phyloP scores from a whole-genome alignment of 2,797 vertebrate species.

The Cyprinella venusta region DNA sequence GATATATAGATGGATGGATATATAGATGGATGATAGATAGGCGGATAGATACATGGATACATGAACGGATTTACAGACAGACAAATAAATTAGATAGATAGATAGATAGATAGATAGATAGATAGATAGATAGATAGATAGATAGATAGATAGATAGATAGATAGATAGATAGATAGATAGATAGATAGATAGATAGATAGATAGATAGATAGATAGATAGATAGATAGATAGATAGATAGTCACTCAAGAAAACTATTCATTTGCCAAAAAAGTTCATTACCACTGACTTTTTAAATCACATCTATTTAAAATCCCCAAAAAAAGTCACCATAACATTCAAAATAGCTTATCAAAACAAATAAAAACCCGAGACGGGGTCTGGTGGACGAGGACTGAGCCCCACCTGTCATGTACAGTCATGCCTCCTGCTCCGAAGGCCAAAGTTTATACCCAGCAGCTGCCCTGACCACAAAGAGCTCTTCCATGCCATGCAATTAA shows the following conservation, averaged over 20 bases:
- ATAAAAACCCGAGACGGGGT: conserved; percentile 14
- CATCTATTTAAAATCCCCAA: neutral
- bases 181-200: too few species aligned
- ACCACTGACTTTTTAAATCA: neutral
- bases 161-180: too few species aligned
- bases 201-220: neutral
- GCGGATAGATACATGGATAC: too few species aligned
- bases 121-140: too few species aligned
- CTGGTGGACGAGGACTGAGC: neutral
- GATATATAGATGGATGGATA: too few species aligned
- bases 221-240: too few species aligned
- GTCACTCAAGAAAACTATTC: neutral
- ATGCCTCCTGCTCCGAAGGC: conserved; percentile 25
- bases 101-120: too few species aligned
- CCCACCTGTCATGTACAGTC: conserved; percentile 30
- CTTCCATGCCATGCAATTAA: conserved; percentile 72
- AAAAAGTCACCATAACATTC: neutral
- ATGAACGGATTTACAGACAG: too few species aligned
- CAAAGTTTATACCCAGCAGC: conserved; percentile 44
- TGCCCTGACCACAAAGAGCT: conserved; percentile 67
- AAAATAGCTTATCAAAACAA: conserved; percentile 1
- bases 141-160: too few species aligned
- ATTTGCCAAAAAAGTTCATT: neutral
- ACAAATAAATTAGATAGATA: too few species aligned
- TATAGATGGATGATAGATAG: too few species aligned